A percentile compares a stretch with the other conserved stretches of the same genome.
phyloP scores from a whole-genome alignment of 2,797 vertebrate species.

The Pachyuromys duprasi region DNA sequence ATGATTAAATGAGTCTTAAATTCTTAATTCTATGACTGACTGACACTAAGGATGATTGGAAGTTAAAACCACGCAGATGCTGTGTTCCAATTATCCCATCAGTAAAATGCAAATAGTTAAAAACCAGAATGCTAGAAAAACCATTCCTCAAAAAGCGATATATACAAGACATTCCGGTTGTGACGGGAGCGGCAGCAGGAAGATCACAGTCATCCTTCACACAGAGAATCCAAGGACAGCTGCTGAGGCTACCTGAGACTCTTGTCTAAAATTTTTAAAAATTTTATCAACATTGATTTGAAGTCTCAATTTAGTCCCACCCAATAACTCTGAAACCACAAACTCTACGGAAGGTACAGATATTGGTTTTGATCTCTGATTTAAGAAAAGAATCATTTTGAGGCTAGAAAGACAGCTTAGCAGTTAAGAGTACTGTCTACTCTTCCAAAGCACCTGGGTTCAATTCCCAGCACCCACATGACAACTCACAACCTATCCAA shows the following conservation, averaged over 20 bases:
- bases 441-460: background rate
- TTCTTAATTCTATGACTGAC: conserved; percentile 70
- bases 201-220: background rate
- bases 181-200: background rate
- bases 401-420: background rate
- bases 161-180: conserved; percentile 42
- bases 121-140: conserved; percentile 54
- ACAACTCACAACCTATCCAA: background rate
- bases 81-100: conserved; percentile 68
- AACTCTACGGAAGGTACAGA: background rate
- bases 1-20: conserved; percentile 75
- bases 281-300: background rate
- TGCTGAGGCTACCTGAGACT: background rate
- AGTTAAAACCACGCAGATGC: conserved; percentile 70
- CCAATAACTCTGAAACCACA: conserved; percentile 51
- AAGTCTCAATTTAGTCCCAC: conserved; percentile 37
- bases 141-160: conserved; percentile 63
- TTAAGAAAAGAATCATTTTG: background rate
- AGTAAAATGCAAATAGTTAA: conserved; percentile 74
- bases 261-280: background rate
- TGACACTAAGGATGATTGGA: conserved; percentile 63
- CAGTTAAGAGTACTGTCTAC: background rate
- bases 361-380: conserved; percentile 43
- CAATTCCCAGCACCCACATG: background rate
- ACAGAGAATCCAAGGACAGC: background rate